phyloP scores from a whole-genome alignment of 2,888 invertebrate species.

The Chrysina gloriosa region DNA sequence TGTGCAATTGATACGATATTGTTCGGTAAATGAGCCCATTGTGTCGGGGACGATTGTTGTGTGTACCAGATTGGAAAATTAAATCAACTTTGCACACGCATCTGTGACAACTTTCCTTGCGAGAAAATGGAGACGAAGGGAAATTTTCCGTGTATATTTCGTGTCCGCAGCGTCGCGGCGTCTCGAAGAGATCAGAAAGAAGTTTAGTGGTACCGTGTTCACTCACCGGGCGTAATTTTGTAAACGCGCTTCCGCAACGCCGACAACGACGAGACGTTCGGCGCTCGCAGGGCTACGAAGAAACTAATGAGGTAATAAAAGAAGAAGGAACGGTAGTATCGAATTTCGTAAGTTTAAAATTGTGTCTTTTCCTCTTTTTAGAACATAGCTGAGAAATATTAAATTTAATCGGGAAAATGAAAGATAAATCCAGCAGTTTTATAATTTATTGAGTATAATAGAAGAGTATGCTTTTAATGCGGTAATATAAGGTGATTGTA shows the following conservation, averaged over 20 bases:
- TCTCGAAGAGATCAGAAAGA: slow-evolving; percentile 12
- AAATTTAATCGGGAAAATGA: slow-evolving; percentile 28
- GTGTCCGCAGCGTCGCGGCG: slow-evolving; percentile 13
- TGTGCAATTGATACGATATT: slow-evolving; percentile 38
- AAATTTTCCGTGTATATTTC: slow-evolving; percentile 3
- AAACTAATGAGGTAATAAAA: slow-evolving; percentile 38
- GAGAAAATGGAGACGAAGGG: background rate
- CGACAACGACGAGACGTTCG: background rate
- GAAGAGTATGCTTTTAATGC: background rate
- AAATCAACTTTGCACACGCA: slow-evolving; percentile 38
- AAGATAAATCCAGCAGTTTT: slow-evolving; percentile 12
- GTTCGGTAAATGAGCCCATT: slow-evolving; percentile 37
- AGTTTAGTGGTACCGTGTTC: background rate
- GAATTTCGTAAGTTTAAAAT: slow-evolving; percentile 32
- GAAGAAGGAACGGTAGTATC: slow-evolving; percentile 13
- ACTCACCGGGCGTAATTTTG: slow-evolving; percentile 30
- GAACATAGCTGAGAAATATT: slow-evolving; percentile 17
- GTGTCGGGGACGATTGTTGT: slow-evolving; percentile 34
- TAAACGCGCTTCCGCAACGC: slow-evolving; percentile 26
- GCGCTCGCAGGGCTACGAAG: slow-evolving; percentile 16
- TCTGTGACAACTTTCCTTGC: slow-evolving; percentile 30
- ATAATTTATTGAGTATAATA: slow-evolving; percentile 18
- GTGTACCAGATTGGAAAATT: slow-evolving; percentile 38
- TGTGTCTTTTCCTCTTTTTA: background rate
- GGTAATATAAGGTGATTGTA: background rate